Base-by-base conservation (phyloP, 2,113 vertebrate species). In the Oceanites oceanicus region DNA sequence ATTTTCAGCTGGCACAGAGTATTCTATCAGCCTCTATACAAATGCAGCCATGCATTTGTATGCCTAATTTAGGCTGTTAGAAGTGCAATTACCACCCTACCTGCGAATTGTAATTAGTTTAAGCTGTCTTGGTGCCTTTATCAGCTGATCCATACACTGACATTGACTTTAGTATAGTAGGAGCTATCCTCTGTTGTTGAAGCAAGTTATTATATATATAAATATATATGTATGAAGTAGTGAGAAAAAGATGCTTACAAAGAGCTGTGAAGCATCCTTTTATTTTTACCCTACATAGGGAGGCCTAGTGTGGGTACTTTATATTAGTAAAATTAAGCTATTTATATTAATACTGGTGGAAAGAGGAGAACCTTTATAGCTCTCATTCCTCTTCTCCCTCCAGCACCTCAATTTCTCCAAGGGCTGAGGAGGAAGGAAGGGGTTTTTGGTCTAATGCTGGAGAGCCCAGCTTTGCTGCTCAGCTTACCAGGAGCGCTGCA, bases 61-160 rank as follows among this genome's bases (percentile, higher is more conserved):
- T 75, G 40, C 76, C 68, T 95, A 78, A 87, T 95, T 94, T 61
- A 86, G 81, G 93, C 38, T 70, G 83, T 92, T 96, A 89, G 53
- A 30, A 87, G 42, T 26, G 63, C 66, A 87, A 91, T 96, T 95
- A 91, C 52, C 42, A 25, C 56, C 75, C 83, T 91, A 88, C 92
- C 92, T 97, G 88, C 70, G 87, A 94, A 61, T 1, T 77, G 65
- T 81, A 88, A 86, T 95, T 94, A 87, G 65, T 56, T 96, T 83
- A 62, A 92, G 29, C 47, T 93, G 53, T 66, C 36, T 84, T 68
- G 44, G 45, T 87, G 68, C 61, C 86, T 94, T 87, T 75, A 73
- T 85, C 76, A 75, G 83, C 55, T 87, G 76, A 65, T 67, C 56
- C 65, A 32, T 45, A 9, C 1, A 3, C 13, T 52, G n/a, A 29